Evolutionary conservation across 2,888 invertebrate species (phyloP).

Genomic region (Macaria notata): DNA sequence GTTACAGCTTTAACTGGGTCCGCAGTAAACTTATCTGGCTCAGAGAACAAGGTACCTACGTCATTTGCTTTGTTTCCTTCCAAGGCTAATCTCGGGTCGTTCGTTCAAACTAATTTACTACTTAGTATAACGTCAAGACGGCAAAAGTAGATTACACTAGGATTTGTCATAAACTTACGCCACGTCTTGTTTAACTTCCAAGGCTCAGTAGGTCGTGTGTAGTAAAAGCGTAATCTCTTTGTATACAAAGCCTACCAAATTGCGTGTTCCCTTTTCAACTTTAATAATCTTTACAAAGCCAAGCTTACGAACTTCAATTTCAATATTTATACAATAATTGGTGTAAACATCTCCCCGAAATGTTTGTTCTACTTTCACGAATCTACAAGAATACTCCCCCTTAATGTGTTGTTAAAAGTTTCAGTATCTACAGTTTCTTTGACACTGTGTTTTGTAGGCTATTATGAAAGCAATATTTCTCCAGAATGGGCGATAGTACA

Average conservation of each 20-base stretch:
- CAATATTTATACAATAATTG: slow-evolving; percentile 16
- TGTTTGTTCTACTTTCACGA: background rate
- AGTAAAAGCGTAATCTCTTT: slow-evolving; percentile 29
- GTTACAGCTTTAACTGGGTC: slow-evolving; percentile 10
- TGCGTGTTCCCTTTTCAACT: slow-evolving; percentile 27
- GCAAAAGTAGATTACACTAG: slow-evolving; percentile 35
- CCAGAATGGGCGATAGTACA: slow-evolving; percentile 43
- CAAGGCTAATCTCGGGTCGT: slow-evolving; percentile 32
- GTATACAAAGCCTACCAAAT: slow-evolving; percentile 28
- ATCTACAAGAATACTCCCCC: background rate
- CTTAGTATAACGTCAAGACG: slow-evolving; percentile 31
- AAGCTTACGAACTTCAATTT: slow-evolving; percentile 19
- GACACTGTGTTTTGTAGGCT: slow-evolving; percentile 37
- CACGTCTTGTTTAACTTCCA: slow-evolving; percentile 27
- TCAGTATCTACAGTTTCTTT: slow-evolving; percentile 11
- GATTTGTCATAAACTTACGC: slow-evolving; percentile 35
- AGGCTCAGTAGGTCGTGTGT: slow-evolving; percentile 10
- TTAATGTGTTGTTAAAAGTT: slow-evolving; percentile 20
- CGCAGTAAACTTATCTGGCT: slow-evolving; percentile 18
- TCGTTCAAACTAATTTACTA: slow-evolving; percentile 40
- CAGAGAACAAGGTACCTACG: background rate
- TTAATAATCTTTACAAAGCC: slow-evolving; percentile 28
- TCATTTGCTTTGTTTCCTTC: slow-evolving; percentile 22
- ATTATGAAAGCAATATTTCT: slow-evolving; percentile 46
- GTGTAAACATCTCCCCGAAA: background rate